Evolutionary conservation across 2,888 invertebrate species (phyloP).

Genomic region (Melolontha melolontha): DNA sequence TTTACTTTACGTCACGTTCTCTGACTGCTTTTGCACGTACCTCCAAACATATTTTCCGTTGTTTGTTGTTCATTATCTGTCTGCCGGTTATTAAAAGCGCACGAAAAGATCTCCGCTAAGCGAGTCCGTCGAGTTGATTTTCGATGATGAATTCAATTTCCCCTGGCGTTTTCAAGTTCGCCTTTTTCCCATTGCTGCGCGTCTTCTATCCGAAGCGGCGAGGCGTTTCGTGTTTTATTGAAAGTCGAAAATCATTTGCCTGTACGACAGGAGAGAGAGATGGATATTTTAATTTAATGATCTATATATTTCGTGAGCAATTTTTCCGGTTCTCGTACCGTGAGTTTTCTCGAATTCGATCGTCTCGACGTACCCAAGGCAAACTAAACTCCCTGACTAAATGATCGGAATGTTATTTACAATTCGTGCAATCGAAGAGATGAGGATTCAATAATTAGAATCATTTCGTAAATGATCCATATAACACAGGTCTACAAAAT

Average conservation of each 20-base stretch:
- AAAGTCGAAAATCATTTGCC: conserved; percentile 32
- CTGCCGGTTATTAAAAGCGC: conserved; percentile 46
- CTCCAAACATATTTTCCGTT: conserved; percentile 19
- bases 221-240: conserved; percentile 34
- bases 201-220: neutral
- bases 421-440: too few relatives aligned
- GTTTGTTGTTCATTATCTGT: conserved; percentile 46
- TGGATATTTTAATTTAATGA: conserved; percentile 35
- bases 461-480: too few relatives aligned
- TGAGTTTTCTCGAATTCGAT: neutral
- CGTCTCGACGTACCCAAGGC: neutral
- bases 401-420: too few relatives aligned
- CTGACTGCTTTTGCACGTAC: neutral
- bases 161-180: conserved; percentile 6
- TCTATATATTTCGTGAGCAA: conserved; percentile 15
- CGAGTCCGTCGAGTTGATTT: conserved; percentile 44
- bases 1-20: neutral
- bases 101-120: conserved; percentile 33
- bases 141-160: conserved; percentile 50
- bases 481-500: too few relatives aligned
- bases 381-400: too few relatives aligned
- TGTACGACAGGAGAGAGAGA: neutral
- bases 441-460: too few relatives aligned
- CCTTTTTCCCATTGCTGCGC: neutral
- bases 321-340: neutral